phyloP scores from a whole-genome alignment of 2,888 invertebrate species.

The Sarcophaga carnaria region DNA sequence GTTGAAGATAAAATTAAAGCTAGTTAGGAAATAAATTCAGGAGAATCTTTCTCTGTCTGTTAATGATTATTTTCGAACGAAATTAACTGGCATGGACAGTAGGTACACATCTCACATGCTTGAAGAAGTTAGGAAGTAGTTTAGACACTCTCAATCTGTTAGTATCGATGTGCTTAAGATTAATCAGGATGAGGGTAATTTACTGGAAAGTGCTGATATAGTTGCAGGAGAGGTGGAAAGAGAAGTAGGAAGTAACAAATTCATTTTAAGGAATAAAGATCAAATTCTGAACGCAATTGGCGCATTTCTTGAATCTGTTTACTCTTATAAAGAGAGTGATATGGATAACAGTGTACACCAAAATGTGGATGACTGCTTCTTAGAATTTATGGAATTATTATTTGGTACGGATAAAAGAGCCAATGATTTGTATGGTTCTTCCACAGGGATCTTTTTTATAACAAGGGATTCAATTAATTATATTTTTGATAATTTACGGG shows the following conservation, averaged over 20 bases:
- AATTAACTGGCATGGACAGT: neutral
- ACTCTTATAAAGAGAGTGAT: slow-evolving; percentile 4
- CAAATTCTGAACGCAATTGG: slow-evolving; percentile 1
- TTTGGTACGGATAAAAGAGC: too few relatives aligned
- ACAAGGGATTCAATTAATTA: too few relatives aligned
- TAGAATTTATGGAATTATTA: too few relatives aligned
- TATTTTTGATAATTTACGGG: too few relatives aligned
- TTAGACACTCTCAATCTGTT: neutral
- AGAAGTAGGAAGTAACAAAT: neutral
- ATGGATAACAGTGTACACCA: neutral
- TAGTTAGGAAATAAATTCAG: neutral
- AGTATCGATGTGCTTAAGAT: too few relatives aligned
- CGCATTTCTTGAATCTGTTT: neutral
- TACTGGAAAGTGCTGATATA: neutral
- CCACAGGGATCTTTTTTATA: too few relatives aligned
- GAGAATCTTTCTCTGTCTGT: neutral
- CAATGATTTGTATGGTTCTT: too few relatives aligned
- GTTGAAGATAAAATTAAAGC: neutral
- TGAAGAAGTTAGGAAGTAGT: neutral
- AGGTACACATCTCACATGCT: neutral
- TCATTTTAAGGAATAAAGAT: neutral
- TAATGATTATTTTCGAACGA: neutral
- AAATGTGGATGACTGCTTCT: too few relatives aligned
- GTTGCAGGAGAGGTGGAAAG: neutral
- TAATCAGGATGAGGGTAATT: too few relatives aligned